Evolutionary conservation across 2,113 vertebrate species (phyloP).

Genomic region (Rynchops niger): DNA sequence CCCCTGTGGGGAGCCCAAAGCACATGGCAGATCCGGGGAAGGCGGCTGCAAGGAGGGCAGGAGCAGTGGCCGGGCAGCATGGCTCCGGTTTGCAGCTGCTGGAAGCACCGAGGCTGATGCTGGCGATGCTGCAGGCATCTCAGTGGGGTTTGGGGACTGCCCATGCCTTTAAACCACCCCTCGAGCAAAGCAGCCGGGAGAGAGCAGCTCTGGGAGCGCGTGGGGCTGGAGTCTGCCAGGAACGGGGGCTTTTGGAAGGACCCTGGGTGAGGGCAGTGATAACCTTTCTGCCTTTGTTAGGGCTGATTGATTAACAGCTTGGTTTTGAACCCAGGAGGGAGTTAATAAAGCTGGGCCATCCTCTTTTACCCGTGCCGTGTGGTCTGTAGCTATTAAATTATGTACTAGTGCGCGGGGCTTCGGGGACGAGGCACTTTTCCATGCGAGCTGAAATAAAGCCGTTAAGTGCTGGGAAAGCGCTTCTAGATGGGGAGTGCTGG

Average conservation of each 20-base stretch:
- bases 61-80: neutral
- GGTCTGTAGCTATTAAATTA: conserved; percentile 6
- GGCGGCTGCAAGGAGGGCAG: neutral
- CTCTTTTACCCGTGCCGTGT: neutral
- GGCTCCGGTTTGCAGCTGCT: neutral
- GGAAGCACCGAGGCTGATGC: neutral
- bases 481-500: neutral
- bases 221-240: neutral
- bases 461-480: neutral
- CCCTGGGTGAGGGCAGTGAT: neutral
- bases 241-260: neutral
- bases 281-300: neutral
- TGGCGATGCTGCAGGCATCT: neutral
- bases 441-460: neutral
- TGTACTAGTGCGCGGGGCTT: neutral
- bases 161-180: fast-evolving
- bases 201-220: neutral
- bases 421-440: neutral
- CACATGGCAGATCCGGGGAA: fast-evolving
- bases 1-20: neutral
- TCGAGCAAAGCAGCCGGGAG: neutral
- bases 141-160: neutral
- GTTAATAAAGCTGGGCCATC: neutral
- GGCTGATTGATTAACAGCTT: neutral
- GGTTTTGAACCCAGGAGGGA: neutral